These are phyloP conservation scores for Glaucidium brasilianum DNA, from an alignment of 2,113 vertebrate genomes.

Conservation along the genomic window DNA sequence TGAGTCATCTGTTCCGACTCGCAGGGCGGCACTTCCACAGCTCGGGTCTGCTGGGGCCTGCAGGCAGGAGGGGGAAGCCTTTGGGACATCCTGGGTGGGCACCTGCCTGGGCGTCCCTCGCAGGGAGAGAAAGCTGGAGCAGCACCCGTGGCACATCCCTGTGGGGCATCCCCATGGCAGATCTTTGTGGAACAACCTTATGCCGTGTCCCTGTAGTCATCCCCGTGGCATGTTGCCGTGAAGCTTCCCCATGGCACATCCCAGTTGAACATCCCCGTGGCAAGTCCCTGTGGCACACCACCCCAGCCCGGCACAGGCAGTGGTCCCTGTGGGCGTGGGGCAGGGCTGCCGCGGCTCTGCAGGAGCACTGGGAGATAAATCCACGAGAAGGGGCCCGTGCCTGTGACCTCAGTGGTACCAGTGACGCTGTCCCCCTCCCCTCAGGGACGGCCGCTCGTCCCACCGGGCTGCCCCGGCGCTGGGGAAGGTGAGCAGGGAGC, in stretches of 20 bases:
- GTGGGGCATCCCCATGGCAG: neutral
- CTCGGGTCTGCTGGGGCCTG: neutral
- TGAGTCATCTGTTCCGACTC: fast-evolving
- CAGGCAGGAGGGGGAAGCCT: neutral
- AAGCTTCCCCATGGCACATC: neutral
- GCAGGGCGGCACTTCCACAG: neutral
- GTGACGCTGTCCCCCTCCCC: too few relatives aligned
- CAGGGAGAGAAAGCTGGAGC: too few relatives aligned
- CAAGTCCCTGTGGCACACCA: fast-evolving
- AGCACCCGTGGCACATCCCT: fast-evolving
- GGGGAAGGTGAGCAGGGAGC: neutral
- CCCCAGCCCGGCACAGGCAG: too few relatives aligned
- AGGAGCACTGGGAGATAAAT: too few relatives aligned
- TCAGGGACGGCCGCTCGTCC: fast-evolving
- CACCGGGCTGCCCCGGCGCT: neutral
- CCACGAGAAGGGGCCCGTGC: fast-evolving
- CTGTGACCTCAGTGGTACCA: fast-evolving
- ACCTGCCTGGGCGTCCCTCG: fast-evolving
- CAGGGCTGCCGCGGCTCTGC: neutral
- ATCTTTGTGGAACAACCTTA: neutral
- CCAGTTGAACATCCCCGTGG: neutral
- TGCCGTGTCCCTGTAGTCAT: too few relatives aligned
- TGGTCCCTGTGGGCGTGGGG: fast-evolving
- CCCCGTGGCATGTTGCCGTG: neutral
- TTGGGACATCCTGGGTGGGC: fast-evolving